Conservation (phyloP, 2,797 vertebrate genomes). For the Phataginus tricuspis region DNA sequence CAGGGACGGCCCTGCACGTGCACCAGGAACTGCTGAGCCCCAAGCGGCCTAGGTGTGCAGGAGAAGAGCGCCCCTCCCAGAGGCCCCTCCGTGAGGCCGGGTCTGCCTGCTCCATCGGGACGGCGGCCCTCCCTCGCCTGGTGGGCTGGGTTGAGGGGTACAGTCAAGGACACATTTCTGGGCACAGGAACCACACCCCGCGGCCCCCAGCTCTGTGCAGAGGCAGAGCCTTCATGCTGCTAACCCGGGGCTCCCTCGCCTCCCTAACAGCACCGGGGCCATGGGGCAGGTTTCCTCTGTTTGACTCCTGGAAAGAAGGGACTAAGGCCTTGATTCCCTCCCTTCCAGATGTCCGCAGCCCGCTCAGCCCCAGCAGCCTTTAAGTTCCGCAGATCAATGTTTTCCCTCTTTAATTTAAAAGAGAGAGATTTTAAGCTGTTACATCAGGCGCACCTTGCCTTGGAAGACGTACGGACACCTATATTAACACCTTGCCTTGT, state of each 20-base stretch:
- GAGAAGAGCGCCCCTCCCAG: fast-evolving
- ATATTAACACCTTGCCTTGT: background rate
- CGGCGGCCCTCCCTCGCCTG: fast-evolving
- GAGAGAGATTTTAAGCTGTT: background rate
- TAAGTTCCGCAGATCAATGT: background rate
- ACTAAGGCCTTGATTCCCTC: fast-evolving
- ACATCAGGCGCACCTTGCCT: background rate
- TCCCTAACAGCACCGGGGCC: fast-evolving
- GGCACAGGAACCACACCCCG: background rate
- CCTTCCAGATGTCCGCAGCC: background rate
- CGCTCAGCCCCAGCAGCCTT: background rate
- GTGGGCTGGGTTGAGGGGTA: background rate
- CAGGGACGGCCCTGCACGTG: fast-evolving
- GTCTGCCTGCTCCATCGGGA: background rate
- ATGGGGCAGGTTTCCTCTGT: background rate
- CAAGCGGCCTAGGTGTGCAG: background rate
- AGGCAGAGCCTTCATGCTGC: fast-evolving
- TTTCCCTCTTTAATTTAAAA: background rate
- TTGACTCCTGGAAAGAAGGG: background rate
- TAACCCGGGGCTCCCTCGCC: background rate
- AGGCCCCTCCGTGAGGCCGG: fast-evolving
- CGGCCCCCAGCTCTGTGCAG: fast-evolving
- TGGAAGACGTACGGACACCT: fast-evolving
- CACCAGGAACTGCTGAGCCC: fast-evolving
- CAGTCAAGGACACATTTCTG: background rate